Conservation (phyloP, 2,113 vertebrate species). For the Parus major region DNA sequence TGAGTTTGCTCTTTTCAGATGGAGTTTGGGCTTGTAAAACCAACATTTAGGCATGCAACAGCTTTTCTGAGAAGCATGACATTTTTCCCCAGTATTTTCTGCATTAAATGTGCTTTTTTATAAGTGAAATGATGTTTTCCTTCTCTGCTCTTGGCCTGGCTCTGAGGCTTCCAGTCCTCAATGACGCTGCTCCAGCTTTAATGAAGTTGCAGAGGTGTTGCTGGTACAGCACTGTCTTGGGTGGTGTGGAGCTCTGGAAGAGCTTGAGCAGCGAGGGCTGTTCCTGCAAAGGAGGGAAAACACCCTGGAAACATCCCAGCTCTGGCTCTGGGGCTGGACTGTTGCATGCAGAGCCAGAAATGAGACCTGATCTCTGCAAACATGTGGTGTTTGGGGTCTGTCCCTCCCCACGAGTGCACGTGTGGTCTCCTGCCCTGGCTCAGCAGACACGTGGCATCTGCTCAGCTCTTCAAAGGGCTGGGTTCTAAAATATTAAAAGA, state of each 20-base stretch:
- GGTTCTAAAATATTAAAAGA: not conserved
- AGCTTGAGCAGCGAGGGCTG: not conserved
- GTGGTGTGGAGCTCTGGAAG: not conserved
- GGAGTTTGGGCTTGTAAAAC: not conserved
- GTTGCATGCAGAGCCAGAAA: not conserved
- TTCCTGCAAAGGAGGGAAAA: not conserved
- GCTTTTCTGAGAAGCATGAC: not conserved
- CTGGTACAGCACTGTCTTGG: fast-evolving
- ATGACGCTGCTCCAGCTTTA: not conserved
- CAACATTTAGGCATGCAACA: not conserved
- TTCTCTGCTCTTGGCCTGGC: not conserved
- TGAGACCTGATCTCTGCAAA: not conserved
- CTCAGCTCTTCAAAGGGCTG: not conserved
- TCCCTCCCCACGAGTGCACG: fast-evolving
- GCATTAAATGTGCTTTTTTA: not conserved
- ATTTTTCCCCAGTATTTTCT: not conserved
- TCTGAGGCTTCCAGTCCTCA: not conserved
- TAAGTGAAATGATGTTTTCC: not conserved
- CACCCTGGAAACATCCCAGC: not conserved
- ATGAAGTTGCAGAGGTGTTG: not conserved
- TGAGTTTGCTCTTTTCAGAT: not conserved
- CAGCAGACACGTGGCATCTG: not conserved
- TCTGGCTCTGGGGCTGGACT: not conserved
- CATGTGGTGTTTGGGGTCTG: not conserved
- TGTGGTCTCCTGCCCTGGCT: not conserved